Percentiles rank a stretch among this genome's conserved stretches.
These are phyloP conservation scores for Mythimna loreyi DNA, from an alignment of 2,888 invertebrate species.

Conservation along the genomic window DNA sequence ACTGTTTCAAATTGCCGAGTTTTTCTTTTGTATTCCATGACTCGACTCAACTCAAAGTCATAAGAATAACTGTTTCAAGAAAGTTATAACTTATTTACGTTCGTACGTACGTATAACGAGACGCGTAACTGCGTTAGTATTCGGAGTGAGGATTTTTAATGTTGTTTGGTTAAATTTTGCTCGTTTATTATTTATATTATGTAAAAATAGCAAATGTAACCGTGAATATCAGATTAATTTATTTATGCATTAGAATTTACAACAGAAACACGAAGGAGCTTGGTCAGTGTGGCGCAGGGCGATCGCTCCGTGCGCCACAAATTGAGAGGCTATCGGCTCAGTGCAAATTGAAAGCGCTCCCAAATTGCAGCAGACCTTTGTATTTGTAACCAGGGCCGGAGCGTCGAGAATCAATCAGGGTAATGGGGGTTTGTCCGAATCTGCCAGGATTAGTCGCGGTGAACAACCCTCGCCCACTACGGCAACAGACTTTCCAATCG, in stretches of 20 bases:
- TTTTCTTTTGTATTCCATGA: conserved; percentile 50
- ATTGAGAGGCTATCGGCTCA: conserved; percentile 82
- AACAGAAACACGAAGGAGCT: conserved; percentile 39
- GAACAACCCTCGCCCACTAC: conserved; percentile 71
- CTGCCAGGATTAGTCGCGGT: conserved; percentile 84
- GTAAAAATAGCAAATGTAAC: neutral
- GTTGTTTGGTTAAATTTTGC: conserved; percentile 4
- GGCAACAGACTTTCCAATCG: conserved; percentile 76
- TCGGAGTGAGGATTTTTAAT: conserved; percentile 29
- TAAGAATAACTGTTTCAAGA: conserved; percentile 50
- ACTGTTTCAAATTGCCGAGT: conserved; percentile 42
- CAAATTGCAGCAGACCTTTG: conserved; percentile 87
- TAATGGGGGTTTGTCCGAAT: conserved; percentile 87
- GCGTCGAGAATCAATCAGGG: conserved; percentile 87
- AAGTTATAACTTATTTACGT: conserved; percentile 53
- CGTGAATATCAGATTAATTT: conserved; percentile 7
- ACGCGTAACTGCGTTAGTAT: conserved; percentile 32
- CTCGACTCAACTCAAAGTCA: conserved; percentile 32
- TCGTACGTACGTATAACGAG: conserved; percentile 31
- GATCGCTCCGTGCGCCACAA: conserved; percentile 77
- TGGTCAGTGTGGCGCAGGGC: conserved; percentile 58
- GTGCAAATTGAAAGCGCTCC: conserved; percentile 88
- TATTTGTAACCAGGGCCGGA: conserved; percentile 84
- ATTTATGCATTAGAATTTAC: conserved; percentile 30
- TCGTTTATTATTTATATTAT: no score